A percentile compares a stretch with the other conserved stretches of the same genome.
These are phyloP conservation scores for Hemistola chrysoprasaria DNA, from an alignment of 2,888 invertebrate genomes.

Conservation along the genomic window DNA sequence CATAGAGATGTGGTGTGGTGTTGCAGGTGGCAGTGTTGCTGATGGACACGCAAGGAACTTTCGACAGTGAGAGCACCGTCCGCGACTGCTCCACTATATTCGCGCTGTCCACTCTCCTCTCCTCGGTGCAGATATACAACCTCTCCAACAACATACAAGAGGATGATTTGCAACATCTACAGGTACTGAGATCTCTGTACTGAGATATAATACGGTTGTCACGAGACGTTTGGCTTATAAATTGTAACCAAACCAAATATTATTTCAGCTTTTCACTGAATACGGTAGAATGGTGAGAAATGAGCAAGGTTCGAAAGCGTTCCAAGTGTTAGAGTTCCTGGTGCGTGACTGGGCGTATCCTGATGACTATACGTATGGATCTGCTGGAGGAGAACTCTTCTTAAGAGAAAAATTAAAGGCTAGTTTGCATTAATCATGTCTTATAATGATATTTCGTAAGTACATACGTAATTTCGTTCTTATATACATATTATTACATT, in stretches of 20 bases:
- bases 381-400: no score
- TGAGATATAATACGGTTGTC: no score
- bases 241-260: no score
- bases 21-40: conserved; percentile 88
- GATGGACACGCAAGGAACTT: conserved; percentile 95
- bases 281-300: no score
- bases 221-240: no score
- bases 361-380: neutral
- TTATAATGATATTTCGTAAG: no score
- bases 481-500: no score
- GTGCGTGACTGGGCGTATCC: neutral
- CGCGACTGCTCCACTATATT: conserved; percentile 90
- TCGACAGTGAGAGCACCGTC: conserved; percentile 96
- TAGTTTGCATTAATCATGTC: neutral
- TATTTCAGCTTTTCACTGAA: neutral
- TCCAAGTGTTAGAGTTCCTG: neutral
- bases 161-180: conserved; percentile 95
- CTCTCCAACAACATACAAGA: conserved; percentile 95
- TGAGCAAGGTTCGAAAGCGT: no score
- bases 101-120: conserved; percentile 92
- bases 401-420: no score
- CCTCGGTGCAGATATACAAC: conserved; percentile 92
- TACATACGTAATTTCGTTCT: no score
- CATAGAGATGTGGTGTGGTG: neutral
- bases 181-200: conserved; percentile 48